Conservation (phyloP, 2,113 vertebrate species). For the Ranitomeya imitator region DNA sequence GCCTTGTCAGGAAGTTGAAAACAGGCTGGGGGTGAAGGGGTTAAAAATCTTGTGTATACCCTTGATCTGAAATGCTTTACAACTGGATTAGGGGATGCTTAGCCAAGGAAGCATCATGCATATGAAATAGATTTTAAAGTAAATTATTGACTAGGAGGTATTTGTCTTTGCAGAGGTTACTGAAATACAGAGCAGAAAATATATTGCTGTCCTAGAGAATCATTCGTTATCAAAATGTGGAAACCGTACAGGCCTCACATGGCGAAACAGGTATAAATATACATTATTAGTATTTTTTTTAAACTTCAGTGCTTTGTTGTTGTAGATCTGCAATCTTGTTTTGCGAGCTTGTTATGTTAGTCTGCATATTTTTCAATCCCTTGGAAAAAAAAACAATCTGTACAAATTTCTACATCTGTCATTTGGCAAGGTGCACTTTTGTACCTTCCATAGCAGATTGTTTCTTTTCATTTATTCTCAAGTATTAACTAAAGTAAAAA, state of each 20-base stretch:
- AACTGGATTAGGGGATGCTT: background rate
- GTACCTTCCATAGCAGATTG: slow-evolving; percentile 11
- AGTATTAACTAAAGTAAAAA: slow-evolving; percentile 15
- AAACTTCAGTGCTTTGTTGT: background rate
- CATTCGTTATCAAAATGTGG: background rate
- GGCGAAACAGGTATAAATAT: background rate
- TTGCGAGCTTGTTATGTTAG: background rate
- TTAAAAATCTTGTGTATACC: background rate
- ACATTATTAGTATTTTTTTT: background rate
- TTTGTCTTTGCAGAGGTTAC: slow-evolving; percentile 11
- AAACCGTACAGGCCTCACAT: background rate
- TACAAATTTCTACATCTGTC: slow-evolving; percentile 11
- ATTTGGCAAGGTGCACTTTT: slow-evolving; percentile 13
- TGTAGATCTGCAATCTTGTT: background rate
- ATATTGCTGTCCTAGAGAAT: background rate
- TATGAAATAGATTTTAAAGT: slow-evolving; percentile 10
- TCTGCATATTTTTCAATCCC: background rate
- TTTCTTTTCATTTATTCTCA: background rate
- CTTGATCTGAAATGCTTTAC: background rate
- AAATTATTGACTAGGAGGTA: slow-evolving; percentile 4
- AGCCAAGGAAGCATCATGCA: slow-evolving; percentile 8
- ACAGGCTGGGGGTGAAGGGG: too few species aligned
- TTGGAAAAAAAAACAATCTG: background rate
- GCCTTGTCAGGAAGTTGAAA: too few species aligned
- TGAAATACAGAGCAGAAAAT: background rate